Conservation (phyloP, 2,888 invertebrate species). For the Ceraclea dissimilis region DNA sequence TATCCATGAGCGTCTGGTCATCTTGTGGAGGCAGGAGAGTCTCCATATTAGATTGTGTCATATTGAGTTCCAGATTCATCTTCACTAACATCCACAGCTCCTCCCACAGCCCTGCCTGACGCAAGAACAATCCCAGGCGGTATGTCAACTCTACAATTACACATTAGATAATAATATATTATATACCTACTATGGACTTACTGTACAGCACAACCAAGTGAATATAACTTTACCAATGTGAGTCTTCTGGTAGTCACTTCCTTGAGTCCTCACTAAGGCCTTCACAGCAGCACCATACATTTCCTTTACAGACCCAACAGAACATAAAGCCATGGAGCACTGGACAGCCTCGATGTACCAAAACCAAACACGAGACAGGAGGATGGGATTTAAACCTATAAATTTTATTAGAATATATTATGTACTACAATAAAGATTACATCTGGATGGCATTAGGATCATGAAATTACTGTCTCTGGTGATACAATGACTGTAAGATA, state of each 20-base stretch:
- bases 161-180: background rate
- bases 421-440: no score
- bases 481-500: no score
- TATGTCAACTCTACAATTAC: conserved; percentile 26
- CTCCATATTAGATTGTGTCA: conserved; percentile 33
- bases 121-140: conserved; percentile 46
- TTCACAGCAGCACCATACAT: conserved; percentile 45
- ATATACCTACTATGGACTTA: no score
- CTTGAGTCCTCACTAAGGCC: conserved; percentile 31
- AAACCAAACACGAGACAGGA: conserved; percentile 38
- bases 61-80: conserved; percentile 59
- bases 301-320: conserved; percentile 48
- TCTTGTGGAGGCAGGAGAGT: conserved; percentile 29
- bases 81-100: conserved; percentile 65
- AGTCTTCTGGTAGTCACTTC: conserved; percentile 17
- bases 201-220: no score
- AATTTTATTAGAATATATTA: background rate
- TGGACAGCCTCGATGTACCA: conserved; percentile 45
- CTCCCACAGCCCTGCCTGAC: conserved; percentile 69
- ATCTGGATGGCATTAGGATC: no score
- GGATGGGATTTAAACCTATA: conserved; percentile 16
- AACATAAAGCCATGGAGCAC: conserved; percentile 56
- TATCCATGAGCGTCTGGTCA: conserved; percentile 10
- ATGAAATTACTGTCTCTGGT: no score
- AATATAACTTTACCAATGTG: conserved; percentile 16